Percentiles rank a stretch among this genome's conserved stretches.
These are phyloP conservation scores for Thamnophis elegans DNA, from an alignment of 2,797 vertebrate species.

Conservation along the genomic window DNA sequence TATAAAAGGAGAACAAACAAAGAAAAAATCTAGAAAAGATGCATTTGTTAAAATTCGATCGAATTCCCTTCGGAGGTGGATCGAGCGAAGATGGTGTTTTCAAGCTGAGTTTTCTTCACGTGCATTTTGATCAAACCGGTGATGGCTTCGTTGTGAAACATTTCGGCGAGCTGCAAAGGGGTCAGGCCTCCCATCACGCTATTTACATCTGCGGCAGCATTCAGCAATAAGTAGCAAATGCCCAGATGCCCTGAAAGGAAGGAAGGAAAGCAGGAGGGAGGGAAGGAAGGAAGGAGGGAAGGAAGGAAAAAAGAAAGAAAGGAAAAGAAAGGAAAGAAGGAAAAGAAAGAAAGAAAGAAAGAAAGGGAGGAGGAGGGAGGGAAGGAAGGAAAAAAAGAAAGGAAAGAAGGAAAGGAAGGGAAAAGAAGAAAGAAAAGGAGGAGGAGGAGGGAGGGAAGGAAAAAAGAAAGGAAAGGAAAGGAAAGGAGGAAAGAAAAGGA, in stretches of 20 bases:
- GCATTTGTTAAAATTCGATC: neutral
- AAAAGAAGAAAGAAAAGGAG: neutral
- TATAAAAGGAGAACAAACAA: neutral
- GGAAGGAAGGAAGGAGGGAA: neutral
- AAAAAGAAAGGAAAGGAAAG: no score
- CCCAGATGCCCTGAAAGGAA: neutral
- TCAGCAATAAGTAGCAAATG: constrained; percentile 9
- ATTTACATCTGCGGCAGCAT: constrained; percentile 19
- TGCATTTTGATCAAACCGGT: constrained; percentile 29
- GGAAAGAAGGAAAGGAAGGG: neutral
- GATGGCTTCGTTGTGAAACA: constrained; percentile 25
- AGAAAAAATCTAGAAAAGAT: neutral
- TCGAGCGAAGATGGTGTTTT: constrained; percentile 39
- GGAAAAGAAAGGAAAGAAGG: neutral
- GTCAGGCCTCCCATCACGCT: neutral
- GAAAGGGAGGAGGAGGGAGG: accelerated
- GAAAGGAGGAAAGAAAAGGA: neutral
- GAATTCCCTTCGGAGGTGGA: constrained; percentile 10
- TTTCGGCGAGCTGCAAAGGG: constrained; percentile 18
- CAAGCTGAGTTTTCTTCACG: constrained; percentile 26
- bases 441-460: neutral
- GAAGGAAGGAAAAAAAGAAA: accelerated
- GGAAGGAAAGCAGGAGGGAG: neutral
- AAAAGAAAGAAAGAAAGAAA: accelerated
- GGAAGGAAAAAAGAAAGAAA: neutral